A percentile compares a stretch with the other conserved stretches of the same genome.
phyloP scores from a whole-genome alignment of 2,888 invertebrate genomes.

The Dendrolimus pini region DNA sequence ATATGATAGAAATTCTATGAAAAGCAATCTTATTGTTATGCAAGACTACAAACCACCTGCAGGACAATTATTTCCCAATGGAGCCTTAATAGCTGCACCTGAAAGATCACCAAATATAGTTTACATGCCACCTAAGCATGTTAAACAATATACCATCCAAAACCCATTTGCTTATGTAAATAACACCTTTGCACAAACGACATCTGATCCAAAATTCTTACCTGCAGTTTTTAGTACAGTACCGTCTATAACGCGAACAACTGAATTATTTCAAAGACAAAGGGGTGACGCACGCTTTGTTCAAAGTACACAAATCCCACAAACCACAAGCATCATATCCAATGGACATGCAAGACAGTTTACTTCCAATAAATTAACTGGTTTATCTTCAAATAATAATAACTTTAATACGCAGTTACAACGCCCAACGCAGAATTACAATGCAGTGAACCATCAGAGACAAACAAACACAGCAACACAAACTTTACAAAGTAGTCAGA shows the following conservation, averaged over 20 bases:
- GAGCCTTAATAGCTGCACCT: slow-evolving; percentile 39
- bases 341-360: slow-evolving; percentile 36
- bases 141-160: slow-evolving; percentile 34
- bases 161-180: slow-evolving; percentile 33
- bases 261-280: slow-evolving; percentile 44
- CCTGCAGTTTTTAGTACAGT: slow-evolving; percentile 33
- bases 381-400: slow-evolving; percentile 13
- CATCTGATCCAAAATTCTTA: slow-evolving; percentile 49
- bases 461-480: slow-evolving; percentile 23
- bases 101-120: slow-evolving; percentile 45
- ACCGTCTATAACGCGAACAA: slow-evolving; percentile 25
- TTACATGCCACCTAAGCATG: slow-evolving; percentile 47
- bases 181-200: slow-evolving; percentile 44
- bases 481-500: slow-evolving; percentile 25
- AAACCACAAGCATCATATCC: slow-evolving; percentile 23
- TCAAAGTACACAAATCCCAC: slow-evolving; percentile 25
- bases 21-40: slow-evolving; percentile 52
- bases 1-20: slow-evolving; percentile 45
- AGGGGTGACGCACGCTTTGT: slow-evolving; percentile 33
- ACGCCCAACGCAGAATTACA: slow-evolving; percentile 28
- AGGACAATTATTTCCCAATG: slow-evolving; percentile 56
- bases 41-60: slow-evolving; percentile 64
- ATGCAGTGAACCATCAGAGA: slow-evolving; percentile 23
- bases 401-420: slow-evolving; percentile 20
- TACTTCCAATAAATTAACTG: slow-evolving; percentile 19